phyloP scores from a whole-genome alignment of 1,140 invertebrate genomes.

The Asobara japonica region DNA sequence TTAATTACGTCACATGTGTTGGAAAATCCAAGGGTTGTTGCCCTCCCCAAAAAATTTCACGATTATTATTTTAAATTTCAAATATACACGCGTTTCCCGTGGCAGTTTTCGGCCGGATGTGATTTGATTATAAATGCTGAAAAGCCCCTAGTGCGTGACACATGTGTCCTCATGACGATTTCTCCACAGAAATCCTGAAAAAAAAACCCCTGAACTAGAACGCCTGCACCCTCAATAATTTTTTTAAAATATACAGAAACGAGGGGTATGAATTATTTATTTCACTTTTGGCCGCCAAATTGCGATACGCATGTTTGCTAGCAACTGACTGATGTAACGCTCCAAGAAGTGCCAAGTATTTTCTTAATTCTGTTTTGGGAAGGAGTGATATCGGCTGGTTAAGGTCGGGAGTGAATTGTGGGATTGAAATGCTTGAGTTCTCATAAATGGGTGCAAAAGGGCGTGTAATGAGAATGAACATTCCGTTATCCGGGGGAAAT shows the following conservation, averaged over 20 bases:
- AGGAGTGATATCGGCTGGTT: too few relatives aligned
- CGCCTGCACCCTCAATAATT: not conserved
- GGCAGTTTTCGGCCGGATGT: not conserved
- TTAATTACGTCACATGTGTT: not conserved
- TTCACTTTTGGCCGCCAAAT: not conserved
- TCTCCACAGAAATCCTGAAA: slow-evolving; percentile 10
- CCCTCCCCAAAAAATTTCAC: not conserved
- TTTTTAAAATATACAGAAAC: not conserved
- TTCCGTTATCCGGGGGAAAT: not conserved
- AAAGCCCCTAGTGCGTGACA: not conserved
- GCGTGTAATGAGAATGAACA: slow-evolving; percentile 24
- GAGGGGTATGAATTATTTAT: slow-evolving; percentile 10
- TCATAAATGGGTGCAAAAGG: slow-evolving; percentile 25
- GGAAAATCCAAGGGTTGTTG: not conserved
- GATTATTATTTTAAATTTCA: slow-evolving; percentile 7
- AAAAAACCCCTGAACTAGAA: slow-evolving; percentile 11
- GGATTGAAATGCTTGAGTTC: not conserved
- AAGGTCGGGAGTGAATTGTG: not conserved
- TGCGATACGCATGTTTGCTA: slow-evolving; percentile 5
- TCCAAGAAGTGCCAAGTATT: not conserved
- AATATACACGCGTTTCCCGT: not conserved
- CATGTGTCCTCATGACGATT: slow-evolving; percentile 13
- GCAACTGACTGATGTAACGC: not conserved
- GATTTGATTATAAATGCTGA: slow-evolving; percentile 16
- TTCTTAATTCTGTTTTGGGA: not conserved